These are phyloP conservation scores for Temnothorax rugatulus DNA, from an alignment of 2,888 invertebrate species.

Conservation along the genomic window DNA sequence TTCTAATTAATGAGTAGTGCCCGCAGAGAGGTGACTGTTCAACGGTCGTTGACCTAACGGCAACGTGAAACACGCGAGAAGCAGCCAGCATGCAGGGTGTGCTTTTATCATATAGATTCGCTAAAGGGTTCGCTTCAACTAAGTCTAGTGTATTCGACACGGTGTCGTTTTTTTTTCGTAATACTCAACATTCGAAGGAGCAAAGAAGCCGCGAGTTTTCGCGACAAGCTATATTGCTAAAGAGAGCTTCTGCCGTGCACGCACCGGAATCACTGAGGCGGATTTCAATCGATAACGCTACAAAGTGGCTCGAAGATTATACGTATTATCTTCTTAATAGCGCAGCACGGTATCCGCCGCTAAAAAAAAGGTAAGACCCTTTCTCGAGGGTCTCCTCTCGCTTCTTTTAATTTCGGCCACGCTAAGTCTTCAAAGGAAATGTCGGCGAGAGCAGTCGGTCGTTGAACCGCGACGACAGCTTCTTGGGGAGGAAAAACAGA, in stretches of 20 bases:
- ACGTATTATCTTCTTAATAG: constrained; percentile 46
- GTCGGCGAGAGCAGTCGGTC: constrained; percentile 34
- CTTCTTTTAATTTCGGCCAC: constrained; percentile 2
- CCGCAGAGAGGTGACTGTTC: constrained; percentile 46
- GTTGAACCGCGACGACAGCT: constrained; percentile 34
- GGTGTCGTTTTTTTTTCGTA: background rate
- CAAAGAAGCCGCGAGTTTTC: background rate
- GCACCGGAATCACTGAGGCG: constrained; percentile 15
- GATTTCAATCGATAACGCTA: constrained; percentile 43
- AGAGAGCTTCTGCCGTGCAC: constrained; percentile 3
- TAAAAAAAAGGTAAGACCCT: constrained; percentile 32
- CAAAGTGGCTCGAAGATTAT: constrained; percentile 45
- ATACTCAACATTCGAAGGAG: background rate
- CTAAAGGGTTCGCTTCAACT: background rate
- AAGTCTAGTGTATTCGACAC: no score
- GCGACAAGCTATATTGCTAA: background rate
- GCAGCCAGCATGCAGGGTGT: background rate
- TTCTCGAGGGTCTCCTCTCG: background rate
- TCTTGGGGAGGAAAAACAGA: constrained; percentile 2
- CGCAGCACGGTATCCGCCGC: constrained; percentile 3
- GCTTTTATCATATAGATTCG: constrained; percentile 10
- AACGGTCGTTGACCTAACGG: constrained; percentile 67
- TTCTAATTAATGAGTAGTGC: constrained; percentile 70
- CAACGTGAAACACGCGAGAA: constrained; percentile 62
- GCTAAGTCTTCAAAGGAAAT: constrained; percentile 13